Conservation (phyloP, 2,797 vertebrate genomes). For the Hipposideros larvatus region DNA sequence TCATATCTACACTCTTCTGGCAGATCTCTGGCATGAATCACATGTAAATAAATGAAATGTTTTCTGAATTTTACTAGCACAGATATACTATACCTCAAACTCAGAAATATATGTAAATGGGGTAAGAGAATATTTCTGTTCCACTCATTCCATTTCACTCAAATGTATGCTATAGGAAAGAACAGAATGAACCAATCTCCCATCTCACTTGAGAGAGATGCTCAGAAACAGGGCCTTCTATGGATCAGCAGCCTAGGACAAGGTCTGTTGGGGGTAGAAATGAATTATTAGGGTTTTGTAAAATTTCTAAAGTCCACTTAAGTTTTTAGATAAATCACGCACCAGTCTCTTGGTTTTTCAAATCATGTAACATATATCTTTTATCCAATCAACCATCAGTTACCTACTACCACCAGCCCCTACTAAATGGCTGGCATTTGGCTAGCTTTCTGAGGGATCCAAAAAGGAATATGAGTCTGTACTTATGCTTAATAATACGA, state of each 20-base stretch:
- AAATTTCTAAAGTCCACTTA: neutral
- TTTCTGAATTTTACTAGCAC: conserved; percentile 73
- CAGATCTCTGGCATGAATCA: conserved; percentile 75
- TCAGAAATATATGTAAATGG: conserved; percentile 49
- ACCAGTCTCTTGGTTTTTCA: neutral
- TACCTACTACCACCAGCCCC: neutral
- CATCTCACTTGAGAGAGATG: neutral
- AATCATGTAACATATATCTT: neutral
- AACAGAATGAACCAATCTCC: neutral
- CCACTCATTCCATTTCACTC: conserved; percentile 8
- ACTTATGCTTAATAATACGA: neutral
- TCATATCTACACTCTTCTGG: conserved; percentile 79
- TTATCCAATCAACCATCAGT: neutral
- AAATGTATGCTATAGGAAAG: neutral
- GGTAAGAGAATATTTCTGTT: neutral
- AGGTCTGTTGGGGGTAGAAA: neutral
- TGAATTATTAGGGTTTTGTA: neutral
- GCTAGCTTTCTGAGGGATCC: neutral
- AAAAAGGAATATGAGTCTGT: neutral
- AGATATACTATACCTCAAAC: conserved; percentile 50
- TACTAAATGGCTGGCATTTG: neutral
- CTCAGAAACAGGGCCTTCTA: neutral
- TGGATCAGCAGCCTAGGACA: neutral
- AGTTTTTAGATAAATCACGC: neutral
- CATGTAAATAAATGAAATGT: conserved; percentile 77